A percentile compares a stretch with the other conserved stretches of the same genome.
Evolutionary conservation across 2,797 vertebrate species (phyloP).

Genomic region (Labroides dimidiatus): DNA sequence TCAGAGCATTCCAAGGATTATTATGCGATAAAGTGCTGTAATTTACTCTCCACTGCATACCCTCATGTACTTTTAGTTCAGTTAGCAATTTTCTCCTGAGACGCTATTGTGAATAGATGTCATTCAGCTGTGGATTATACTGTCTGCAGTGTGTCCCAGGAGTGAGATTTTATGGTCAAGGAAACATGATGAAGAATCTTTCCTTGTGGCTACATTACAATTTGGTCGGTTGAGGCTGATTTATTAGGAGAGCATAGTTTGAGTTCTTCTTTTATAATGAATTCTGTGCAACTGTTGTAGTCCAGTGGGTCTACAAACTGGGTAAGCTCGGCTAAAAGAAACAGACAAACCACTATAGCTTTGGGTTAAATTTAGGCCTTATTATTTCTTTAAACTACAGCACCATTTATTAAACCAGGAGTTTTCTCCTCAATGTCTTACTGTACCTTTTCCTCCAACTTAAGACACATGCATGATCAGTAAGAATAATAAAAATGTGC

Average conservation of each 20-base stretch:
- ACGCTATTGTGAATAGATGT: slow-evolving; percentile 19
- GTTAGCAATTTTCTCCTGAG: slow-evolving; percentile 38
- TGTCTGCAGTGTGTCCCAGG: not conserved
- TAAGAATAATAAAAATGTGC: not conserved
- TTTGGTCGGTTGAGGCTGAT: not conserved
- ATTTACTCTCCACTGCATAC: slow-evolving; percentile 44
- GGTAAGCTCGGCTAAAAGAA: too few species aligned
- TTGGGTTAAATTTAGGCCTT: too few species aligned
- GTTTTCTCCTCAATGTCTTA: not conserved
- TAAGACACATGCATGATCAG: not conserved
- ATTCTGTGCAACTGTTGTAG: not conserved
- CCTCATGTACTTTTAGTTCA: slow-evolving; percentile 51
- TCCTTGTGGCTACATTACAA: not conserved
- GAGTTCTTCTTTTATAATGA: slow-evolving; percentile 8
- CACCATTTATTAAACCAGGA: too few species aligned
- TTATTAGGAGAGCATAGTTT: not conserved
- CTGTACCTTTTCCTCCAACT: not conserved
- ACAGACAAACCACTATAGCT: too few species aligned
- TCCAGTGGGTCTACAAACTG: not conserved
- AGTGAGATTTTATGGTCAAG: slow-evolving; percentile 43
- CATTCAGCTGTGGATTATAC: slow-evolving; percentile 33
- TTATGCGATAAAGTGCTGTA: slow-evolving; percentile 47
- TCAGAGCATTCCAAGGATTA: slow-evolving; percentile 45
- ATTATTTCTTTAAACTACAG: too few species aligned
- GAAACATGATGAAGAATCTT: not conserved